phyloP scores from a whole-genome alignment of 1,140 invertebrate genomes.

The Lepidostoma basale region DNA sequence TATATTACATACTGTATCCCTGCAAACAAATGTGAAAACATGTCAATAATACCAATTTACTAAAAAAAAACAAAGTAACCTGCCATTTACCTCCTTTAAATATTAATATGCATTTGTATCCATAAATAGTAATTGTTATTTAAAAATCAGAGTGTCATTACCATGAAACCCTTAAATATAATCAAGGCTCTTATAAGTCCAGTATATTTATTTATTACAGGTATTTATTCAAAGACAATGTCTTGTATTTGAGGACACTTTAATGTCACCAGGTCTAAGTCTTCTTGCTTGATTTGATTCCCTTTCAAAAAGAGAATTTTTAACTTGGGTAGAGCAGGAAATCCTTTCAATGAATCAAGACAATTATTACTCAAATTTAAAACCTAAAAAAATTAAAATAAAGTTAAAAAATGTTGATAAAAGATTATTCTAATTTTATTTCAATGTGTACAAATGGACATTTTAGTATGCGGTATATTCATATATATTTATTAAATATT shows the following conservation, averaged over 20 bases:
- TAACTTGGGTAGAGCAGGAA: conserved; percentile 38
- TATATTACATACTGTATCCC: too few species aligned
- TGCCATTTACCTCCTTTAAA: too few species aligned
- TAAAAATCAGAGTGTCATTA: too few species aligned
- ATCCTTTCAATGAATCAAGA: conserved; percentile 29
- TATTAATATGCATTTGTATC: too few species aligned
- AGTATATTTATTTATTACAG: background rate
- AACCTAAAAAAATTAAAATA: conserved; percentile 33
- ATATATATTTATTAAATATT: background rate
- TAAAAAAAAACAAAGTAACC: too few species aligned
- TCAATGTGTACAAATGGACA: background rate
- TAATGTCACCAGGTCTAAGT: background rate
- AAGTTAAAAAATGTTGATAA: background rate
- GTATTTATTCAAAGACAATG: conserved; percentile 1
- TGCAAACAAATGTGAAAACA: too few species aligned
- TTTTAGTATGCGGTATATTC: too few species aligned
- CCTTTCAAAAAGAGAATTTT: conserved; percentile 35
- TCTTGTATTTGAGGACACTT: conserved; percentile 8
- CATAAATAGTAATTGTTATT: too few species aligned
- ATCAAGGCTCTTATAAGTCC: too few species aligned
- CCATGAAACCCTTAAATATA: too few species aligned
- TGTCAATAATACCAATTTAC: background rate
- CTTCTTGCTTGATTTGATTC: conserved; percentile 30
- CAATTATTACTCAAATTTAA: conserved; percentile 37
- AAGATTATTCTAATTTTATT: background rate